Evolutionary conservation across 2,113 vertebrate species (phyloP).

Genomic region (Trochalopteron elliotii): DNA sequence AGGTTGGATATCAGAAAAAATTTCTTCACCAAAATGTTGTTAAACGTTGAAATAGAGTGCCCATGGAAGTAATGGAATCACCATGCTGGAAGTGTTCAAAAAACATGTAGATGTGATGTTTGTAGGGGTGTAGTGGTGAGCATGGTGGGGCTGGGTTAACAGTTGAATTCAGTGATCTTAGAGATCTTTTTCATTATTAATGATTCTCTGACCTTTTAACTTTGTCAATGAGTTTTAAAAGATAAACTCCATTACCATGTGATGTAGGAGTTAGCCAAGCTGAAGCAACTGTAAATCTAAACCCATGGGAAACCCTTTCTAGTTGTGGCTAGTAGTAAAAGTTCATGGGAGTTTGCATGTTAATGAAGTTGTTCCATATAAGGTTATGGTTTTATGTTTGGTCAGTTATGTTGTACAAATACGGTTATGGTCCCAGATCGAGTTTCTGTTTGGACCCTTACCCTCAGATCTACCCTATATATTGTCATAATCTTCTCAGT

Average conservation of each 20-base stretch:
- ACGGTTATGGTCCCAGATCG: not conserved
- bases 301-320: not conserved
- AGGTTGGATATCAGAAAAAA: not conserved
- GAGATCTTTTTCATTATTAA: not conserved
- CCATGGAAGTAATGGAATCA: not conserved
- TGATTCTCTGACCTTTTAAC: not conserved
- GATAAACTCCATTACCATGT: not conserved
- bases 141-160: rapidly evolving
- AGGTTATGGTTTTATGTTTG: not conserved
- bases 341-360: not conserved
- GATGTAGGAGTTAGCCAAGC: not conserved
- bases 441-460: not conserved
- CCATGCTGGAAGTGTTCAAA: not conserved
- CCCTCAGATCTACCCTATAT: not conserved
- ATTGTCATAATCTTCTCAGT: not conserved
- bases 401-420: not conserved
- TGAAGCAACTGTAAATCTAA: not conserved
- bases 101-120: too few relatives aligned
- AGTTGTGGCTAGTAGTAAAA: not conserved
- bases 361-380: not conserved
- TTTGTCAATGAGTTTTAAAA: not conserved
- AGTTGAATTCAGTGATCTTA: not conserved
- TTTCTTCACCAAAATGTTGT: not conserved
- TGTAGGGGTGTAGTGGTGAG: not conserved
- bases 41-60: not conserved